Evolutionary conservation across 2,888 invertebrate species (phyloP).

Genomic region (Lissocephala sabroskyi): DNA sequence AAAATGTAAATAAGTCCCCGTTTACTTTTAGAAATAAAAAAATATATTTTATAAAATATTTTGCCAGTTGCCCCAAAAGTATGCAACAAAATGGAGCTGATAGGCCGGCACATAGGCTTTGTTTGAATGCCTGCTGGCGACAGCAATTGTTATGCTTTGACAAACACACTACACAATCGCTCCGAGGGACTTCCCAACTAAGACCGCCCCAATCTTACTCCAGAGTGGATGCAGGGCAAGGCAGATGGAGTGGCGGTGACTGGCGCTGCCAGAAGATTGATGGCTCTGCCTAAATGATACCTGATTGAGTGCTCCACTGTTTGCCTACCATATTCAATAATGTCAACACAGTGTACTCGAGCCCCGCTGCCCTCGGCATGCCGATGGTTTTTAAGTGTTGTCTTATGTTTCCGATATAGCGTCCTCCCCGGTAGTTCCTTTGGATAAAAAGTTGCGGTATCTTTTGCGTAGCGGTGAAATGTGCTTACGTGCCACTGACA

Average conservation of each 20-base stretch:
- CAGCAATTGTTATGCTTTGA: constrained; percentile 62
- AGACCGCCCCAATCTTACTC: constrained; percentile 6
- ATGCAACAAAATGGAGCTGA: constrained; percentile 27
- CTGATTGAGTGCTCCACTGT: constrained; percentile 48
- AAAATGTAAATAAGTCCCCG: too few relatives aligned
- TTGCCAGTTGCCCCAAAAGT: constrained; percentile 40
- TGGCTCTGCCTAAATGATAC: constrained; percentile 54
- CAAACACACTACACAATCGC: constrained; percentile 58
- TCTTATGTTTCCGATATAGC: constrained; percentile 63
- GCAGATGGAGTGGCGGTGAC: too few relatives aligned
- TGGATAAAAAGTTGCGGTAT: constrained; percentile 44
- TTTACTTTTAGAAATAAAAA: too few relatives aligned
- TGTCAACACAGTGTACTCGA: constrained; percentile 9
- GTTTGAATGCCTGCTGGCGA: constrained; percentile 32
- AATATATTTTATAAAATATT: too few relatives aligned
- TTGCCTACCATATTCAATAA: constrained; percentile 37
- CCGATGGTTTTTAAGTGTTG: constrained; percentile 48
- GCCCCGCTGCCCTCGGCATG: neutral
- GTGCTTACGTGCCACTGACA: constrained; percentile 36
- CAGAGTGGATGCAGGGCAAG: too few relatives aligned
- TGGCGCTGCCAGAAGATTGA: constrained; percentile 57
- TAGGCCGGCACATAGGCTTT: too few relatives aligned
- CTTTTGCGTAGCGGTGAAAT: constrained; percentile 8
- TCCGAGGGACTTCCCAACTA: constrained; percentile 17
- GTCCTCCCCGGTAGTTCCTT: too few relatives aligned